Conservation (phyloP, 2,113 vertebrate genomes). For the Progne subis region DNA sequence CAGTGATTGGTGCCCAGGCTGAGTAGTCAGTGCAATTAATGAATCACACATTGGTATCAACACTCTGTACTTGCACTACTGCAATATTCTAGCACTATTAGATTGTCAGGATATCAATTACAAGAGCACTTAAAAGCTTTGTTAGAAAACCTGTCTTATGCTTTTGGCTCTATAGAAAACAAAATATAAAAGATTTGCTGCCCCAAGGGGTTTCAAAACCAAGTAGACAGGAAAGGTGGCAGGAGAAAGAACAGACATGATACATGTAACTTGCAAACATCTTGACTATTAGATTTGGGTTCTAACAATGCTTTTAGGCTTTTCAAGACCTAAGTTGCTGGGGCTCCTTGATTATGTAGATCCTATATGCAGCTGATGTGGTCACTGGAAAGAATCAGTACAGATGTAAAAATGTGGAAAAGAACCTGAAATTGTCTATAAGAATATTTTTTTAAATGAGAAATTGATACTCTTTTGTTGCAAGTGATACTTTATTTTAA, state of each 20-base stretch:
- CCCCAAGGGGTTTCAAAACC: not conserved
- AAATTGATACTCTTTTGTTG: not conserved
- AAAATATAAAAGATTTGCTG: not conserved
- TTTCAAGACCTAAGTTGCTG: not conserved
- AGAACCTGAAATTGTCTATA: not conserved
- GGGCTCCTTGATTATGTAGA: not conserved
- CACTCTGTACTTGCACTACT: not conserved
- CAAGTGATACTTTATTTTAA: not conserved
- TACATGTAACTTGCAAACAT: not conserved
- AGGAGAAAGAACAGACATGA: not conserved
- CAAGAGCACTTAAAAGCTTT: not conserved
- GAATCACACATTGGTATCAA: not conserved
- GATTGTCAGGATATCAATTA: not conserved
- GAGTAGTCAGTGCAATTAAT: not conserved
- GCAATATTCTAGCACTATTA: not conserved
- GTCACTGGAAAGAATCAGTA: not conserved
- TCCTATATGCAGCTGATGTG: not conserved
- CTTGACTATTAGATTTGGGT: not conserved
- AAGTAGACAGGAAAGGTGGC: not conserved
- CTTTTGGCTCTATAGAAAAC: not conserved
- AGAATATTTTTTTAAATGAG: not conserved
- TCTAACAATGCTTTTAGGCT: not conserved
- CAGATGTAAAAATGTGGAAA: not conserved
- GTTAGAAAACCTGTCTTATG: not conserved
- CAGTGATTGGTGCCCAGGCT: not conserved